Base-by-base conservation (phyloP, 1,140 invertebrate species). In the Zeugodacus cucurbitae region DNA sequence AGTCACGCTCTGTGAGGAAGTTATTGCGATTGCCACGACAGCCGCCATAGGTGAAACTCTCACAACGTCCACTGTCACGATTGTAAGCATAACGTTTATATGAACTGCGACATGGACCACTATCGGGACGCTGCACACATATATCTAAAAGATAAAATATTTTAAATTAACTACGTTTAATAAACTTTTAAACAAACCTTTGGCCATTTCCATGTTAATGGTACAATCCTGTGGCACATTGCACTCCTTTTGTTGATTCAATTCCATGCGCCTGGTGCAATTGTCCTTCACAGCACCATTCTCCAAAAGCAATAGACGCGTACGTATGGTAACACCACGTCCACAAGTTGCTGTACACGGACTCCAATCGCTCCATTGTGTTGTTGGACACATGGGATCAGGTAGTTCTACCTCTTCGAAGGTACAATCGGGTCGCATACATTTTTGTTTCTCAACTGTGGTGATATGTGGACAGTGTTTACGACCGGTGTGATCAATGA, bases 11-110 rank as follows among this genome's bases (percentile, higher is more conserved):
- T 3, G 95, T 96, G 87, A 96, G 94, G 94, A 98, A 98, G 94
- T 98, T 98, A 93, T 98, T 98, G 90, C 95, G 95, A 93, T 97
- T 98, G n/a, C 97, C 97, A 62, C 96, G 95, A 91, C 98, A 99
- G 67, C 98, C 98, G 29, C 97, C 96, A 94, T 98, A 99, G 32
- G 94, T 94, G 93, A 99, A 99, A 32, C 96, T 95, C 34, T 96
- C 94, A 92, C 98, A 99, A 92, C 95, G 96, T 82, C 95, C 94
- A 90, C 96, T 96, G 34, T 94, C 93, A 0, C 94, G 91, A 92
- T 98, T 96, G 94, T 97, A 99, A 87, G 96, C 96, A 96, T 97
- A 99, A 67, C 97, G 95, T 89, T 96, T 95, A 91, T 97, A 97
- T 89, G 95, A 95, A 1, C 97, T 97, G 86, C 96, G 95, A 92